phyloP scores from a whole-genome alignment of 2,113 vertebrate genomes.

The Xenopus tropicalis region UCB_Xtro_10.0 CM004443.2:175848501-175849000 shows the following conservation, averaged over 20 bases:
- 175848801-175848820: constrained; percentile 14
- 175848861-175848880: neutral
- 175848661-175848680: neutral
- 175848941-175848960: constrained; percentile 34
- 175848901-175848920: constrained; percentile 8
- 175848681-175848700: neutral
- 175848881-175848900: constrained; percentile 15
- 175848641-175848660: neutral
- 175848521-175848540: no score
- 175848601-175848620: no score
- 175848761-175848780: constrained; percentile 26
- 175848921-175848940: constrained; percentile 35
- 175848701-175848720: constrained; percentile 17
- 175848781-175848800: neutral
- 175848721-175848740: constrained; percentile 10
- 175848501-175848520: no score
- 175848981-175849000: constrained; percentile 35
- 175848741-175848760: constrained; percentile 19
- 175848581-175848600: no score
- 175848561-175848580: no score
- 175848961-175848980: constrained; percentile 46
- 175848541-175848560: no score
- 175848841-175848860: constrained; percentile 34
- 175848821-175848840: constrained; percentile 2
- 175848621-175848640: no score